Conservation (phyloP, 2,797 vertebrate genomes). For the Sebastes itinus region DNA sequence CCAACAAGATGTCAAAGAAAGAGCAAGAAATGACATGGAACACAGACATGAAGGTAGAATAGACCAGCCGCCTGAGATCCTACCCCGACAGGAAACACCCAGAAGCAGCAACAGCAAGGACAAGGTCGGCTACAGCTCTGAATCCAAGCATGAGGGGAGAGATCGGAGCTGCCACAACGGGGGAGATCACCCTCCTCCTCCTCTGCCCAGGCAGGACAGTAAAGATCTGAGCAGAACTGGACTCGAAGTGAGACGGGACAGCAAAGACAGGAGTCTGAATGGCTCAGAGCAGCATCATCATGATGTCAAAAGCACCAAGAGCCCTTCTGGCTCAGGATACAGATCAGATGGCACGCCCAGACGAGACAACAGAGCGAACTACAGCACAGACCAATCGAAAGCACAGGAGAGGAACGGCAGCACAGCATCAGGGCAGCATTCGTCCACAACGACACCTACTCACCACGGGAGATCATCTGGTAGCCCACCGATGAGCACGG, state of each 20-base stretch:
- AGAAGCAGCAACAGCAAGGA: slow-evolving; percentile 77
- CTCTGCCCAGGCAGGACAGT: slow-evolving; percentile 74
- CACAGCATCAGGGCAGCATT: slow-evolving; percentile 85
- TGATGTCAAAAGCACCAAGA: slow-evolving; percentile 72
- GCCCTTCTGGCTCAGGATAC: slow-evolving; percentile 76
- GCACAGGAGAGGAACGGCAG: slow-evolving; percentile 92
- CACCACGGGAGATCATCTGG: slow-evolving; percentile 90
- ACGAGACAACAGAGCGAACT: slow-evolving; percentile 87
- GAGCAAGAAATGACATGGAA: slow-evolving; percentile 78
- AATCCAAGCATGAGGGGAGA: slow-evolving; percentile 69
- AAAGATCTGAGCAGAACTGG: slow-evolving; percentile 83
- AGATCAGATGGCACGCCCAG: slow-evolving; percentile 90
- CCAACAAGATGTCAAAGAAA: slow-evolving; percentile 77
- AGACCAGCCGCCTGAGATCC: slow-evolving; percentile 77
- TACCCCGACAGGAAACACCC: slow-evolving; percentile 85
- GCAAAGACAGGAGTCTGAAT: slow-evolving; percentile 78
- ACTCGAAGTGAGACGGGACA: slow-evolving; percentile 74
- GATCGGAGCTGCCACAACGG: slow-evolving; percentile 69
- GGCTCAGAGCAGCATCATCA: slow-evolving; percentile 70
- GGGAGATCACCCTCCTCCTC: slow-evolving; percentile 63
- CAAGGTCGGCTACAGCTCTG: slow-evolving; percentile 43
- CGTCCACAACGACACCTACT: slow-evolving; percentile 86
- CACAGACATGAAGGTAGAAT: slow-evolving; percentile 77
- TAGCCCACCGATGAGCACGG: slow-evolving; percentile 88
- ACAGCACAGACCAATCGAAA: slow-evolving; percentile 88